A percentile compares a stretch with the other conserved stretches of the same genome.
Conservation (phyloP, 1,140 invertebrate species). For the Cataglyphis hispanica region DNA sequence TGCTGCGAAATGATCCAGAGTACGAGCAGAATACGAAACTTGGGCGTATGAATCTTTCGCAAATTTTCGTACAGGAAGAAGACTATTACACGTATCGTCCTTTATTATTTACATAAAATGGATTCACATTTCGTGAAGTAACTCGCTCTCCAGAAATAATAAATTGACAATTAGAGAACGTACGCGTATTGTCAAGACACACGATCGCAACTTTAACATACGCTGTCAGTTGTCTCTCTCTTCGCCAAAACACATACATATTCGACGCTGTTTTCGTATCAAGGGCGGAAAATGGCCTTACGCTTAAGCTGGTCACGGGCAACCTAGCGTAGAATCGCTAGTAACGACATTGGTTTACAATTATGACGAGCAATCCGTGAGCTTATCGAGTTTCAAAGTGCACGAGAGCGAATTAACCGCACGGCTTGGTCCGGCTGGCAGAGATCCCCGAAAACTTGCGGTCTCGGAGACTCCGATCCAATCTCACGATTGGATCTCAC, state of each 20-base stretch:
- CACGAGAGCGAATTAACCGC: constrained; percentile 73
- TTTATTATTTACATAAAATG: not conserved
- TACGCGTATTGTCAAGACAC: too few species aligned
- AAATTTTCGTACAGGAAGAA: not conserved
- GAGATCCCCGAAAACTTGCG: constrained; percentile 62
- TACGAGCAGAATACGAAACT: constrained; percentile 17
- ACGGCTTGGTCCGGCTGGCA: constrained; percentile 65
- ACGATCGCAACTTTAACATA: not conserved
- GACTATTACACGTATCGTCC: not conserved
- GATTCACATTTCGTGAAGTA: not conserved
- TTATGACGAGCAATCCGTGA: constrained; percentile 71
- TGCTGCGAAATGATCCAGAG: not conserved
- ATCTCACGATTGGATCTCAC: constrained; percentile 66
- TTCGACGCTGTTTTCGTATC: constrained; percentile 20
- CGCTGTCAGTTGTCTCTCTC: not conserved
- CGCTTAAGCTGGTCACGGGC: constrained; percentile 34
- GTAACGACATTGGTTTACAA: constrained; percentile 70
- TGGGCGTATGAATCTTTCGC: not conserved
- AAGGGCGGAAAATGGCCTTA: constrained; percentile 9
- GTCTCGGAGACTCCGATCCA: constrained; percentile 55
- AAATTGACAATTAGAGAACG: too few species aligned
- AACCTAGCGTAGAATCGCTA: constrained; percentile 60
- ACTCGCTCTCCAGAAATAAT: not conserved
- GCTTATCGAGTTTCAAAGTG: constrained; percentile 74
- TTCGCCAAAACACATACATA: not conserved